Evolutionary conservation across 2,888 invertebrate genomes (phyloP).

Genomic region (Flexamia atlantica): DNA sequence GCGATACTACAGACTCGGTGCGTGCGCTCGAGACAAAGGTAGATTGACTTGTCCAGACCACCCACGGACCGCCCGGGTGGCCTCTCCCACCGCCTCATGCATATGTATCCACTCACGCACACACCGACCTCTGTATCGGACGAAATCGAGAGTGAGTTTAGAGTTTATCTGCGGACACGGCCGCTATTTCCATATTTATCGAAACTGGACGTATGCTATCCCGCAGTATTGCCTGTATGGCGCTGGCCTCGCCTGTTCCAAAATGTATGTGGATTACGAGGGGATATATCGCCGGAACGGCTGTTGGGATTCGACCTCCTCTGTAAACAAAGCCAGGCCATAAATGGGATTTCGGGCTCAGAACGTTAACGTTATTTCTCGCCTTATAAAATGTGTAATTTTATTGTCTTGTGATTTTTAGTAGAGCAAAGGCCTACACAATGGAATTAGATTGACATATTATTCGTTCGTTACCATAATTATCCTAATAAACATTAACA

Average conservation of each 20-base stretch:
- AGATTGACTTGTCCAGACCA: conserved; percentile 53
- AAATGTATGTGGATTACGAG: conserved; percentile 24
- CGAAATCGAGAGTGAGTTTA: conserved; percentile 35
- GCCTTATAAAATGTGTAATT: no score
- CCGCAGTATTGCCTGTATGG: conserved; percentile 27
- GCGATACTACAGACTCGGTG: background rate
- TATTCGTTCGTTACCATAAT: no score
- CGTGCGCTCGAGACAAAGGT: conserved; percentile 37
- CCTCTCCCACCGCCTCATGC: conserved; percentile 4
- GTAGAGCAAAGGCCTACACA: no score
- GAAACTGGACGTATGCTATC: conserved; percentile 31
- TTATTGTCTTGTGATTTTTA: no score
- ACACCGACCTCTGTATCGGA: background rate
- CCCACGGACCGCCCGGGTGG: conserved; percentile 49
- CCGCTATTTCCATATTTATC: conserved; percentile 52
- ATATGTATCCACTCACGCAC: conserved; percentile 38
- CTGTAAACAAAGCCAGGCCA: background rate
- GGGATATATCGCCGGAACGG: background rate
- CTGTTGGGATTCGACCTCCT: background rate
- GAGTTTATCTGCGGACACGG: conserved; percentile 25
- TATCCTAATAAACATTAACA: no score
- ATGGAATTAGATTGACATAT: no score
- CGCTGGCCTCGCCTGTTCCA: background rate
- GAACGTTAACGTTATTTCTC: no score
- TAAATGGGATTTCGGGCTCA: no score